A percentile compares a stretch with the other conserved stretches of the same genome.
Evolutionary conservation across 2,888 invertebrate species (phyloP).

Genomic region (Oasisia sp.): DNA sequence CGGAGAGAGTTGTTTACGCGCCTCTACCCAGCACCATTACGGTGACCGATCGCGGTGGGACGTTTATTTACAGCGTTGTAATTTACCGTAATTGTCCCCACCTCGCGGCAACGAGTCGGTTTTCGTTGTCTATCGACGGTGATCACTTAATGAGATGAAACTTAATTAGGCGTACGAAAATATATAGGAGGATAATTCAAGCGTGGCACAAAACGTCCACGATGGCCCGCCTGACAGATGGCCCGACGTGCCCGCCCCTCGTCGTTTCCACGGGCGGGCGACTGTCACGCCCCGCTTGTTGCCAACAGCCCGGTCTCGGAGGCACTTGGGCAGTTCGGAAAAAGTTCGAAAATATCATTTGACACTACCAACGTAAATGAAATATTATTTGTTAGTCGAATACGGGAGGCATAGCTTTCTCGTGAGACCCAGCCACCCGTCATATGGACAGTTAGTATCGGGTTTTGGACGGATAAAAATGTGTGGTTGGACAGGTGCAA

Average conservation of each 20-base stretch:
- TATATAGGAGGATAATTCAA: conserved; percentile 17
- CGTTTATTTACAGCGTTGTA: conserved; percentile 17
- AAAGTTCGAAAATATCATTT: not conserved
- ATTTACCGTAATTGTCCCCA: not conserved
- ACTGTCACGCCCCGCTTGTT: not conserved
- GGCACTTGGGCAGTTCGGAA: not conserved
- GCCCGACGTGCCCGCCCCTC: not conserved
- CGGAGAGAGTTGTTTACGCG: not conserved
- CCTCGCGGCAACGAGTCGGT: not conserved
- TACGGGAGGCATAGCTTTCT: no score
- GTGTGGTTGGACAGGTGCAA: no score
- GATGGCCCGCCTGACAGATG: not conserved
- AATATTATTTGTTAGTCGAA: no score
- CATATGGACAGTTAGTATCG: no score
- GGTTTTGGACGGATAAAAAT: no score
- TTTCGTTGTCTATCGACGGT: conserved; percentile 17
- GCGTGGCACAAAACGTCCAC: not conserved
- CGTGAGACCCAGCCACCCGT: no score
- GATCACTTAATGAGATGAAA: conserved; percentile 17
- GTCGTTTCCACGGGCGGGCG: not conserved
- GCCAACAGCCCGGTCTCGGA: not conserved
- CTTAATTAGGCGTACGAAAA: conserved; percentile 13
- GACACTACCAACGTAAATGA: not conserved
- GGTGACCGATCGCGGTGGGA: not conserved
- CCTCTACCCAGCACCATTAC: not conserved